phyloP scores from a whole-genome alignment of 2,797 vertebrate genomes.

The Gastrophryne carolinensis region DNA sequence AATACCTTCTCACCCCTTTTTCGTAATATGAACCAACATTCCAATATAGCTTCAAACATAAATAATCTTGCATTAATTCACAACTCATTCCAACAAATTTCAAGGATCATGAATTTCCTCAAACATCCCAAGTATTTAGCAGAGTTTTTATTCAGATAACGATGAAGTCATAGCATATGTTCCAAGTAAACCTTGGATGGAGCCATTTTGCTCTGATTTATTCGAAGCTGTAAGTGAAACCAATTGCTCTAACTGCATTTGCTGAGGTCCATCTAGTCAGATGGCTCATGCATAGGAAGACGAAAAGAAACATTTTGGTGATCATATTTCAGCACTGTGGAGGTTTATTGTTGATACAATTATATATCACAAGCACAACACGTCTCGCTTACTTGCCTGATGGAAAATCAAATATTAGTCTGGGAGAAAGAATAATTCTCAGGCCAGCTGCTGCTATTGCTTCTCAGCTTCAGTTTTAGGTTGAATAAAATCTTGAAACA shows the following conservation, averaged over 20 bases:
- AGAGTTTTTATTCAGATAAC: constrained; percentile 67
- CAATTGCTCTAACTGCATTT: constrained; percentile 72
- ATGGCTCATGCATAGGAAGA: constrained; percentile 73
- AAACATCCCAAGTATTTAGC: constrained; percentile 69
- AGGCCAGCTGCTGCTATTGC: constrained; percentile 66
- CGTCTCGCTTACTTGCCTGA: constrained; percentile 71
- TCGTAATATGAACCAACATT: background rate
- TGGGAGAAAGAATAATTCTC: constrained; percentile 70
- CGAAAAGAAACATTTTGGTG: constrained; percentile 69
- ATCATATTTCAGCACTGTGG: constrained; percentile 69
- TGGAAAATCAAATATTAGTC: constrained; percentile 74
- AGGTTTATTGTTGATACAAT: constrained; percentile 74
- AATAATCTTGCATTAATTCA: background rate
- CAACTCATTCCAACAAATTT: constrained; percentile 17
- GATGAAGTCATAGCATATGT: constrained; percentile 77
- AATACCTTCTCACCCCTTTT: background rate
- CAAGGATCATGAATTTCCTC: constrained; percentile 61
- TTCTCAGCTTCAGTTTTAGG: constrained; percentile 60
- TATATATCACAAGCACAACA: constrained; percentile 70
- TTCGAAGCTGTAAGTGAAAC: constrained; percentile 72
- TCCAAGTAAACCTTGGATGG: constrained; percentile 73
- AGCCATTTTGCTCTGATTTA: constrained; percentile 75
- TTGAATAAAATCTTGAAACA: constrained; percentile 66
- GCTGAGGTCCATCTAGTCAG: constrained; percentile 69
- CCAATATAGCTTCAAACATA: background rate